Evolutionary conservation across 2,888 invertebrate genomes (phyloP), one percentile per base, ranked within the genome.

Genomic region (Phalera bucephala): DNA sequence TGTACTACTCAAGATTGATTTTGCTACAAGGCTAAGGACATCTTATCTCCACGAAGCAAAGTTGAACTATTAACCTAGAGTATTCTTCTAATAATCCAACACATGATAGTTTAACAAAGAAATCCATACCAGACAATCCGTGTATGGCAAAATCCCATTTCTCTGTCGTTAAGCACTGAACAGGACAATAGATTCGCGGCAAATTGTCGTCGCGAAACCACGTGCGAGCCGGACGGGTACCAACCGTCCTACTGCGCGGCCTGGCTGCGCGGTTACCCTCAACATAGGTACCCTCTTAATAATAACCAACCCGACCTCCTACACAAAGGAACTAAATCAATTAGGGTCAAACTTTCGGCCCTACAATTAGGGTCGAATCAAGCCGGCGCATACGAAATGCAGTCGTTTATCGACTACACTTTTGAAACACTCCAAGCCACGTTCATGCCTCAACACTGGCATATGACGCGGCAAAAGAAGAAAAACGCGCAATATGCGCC

Each of bases 401-500:
- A 62, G 52, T 68, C 64, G 58, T 58, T 61, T 50, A 58, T 53
- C 64, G 65, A 52, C 61, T 65, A 61, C 63, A 71, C 68, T 74
- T 72, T 71, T 74, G 68, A 68, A 80, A 76, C 69, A 71, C 70
- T 70, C 56, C 64, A 63, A 74, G 71, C 73, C 71, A 70, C 71
- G 72, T 64, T 79, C 75, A 72, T 75, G 67, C 73, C 70, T 78
- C 74, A 70, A 74, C 77, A 79, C 76, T 77, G 73, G 74, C 81
- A 80, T 83, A 85, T 85, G 86, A 85, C 86, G 85, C 81, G 87
- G 80, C 82, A 87, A 88, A 86, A 87, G 82, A 85, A 88, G 87
- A 88, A 88, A 89, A 89, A 87, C 86, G 86, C 81, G 85, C 84
- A 86, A 82, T 83, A 80, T 80, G 77, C 80, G 84, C 64, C 62